Evolutionary conservation across 2,888 invertebrate species (phyloP).

Genomic region (Oligia latruncula): DNA sequence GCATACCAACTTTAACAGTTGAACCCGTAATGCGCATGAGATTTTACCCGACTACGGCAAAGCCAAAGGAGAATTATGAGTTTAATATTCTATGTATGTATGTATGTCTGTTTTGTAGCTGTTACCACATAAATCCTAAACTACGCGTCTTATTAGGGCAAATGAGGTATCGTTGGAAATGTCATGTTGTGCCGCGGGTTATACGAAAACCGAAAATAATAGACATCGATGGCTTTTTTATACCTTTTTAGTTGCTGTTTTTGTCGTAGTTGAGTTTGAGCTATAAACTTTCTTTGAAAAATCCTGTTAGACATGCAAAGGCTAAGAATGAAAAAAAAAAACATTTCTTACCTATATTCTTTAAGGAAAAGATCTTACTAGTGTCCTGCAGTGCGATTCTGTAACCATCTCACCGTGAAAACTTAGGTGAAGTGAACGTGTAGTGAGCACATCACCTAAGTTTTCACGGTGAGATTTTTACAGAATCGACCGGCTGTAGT

Average conservation of each 20-base stretch:
- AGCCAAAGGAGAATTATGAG: neutral
- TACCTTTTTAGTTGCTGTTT: neutral
- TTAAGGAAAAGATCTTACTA: neutral
- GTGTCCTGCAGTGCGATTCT: too few species aligned
- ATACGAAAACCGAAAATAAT: neutral
- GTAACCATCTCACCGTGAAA: too few species aligned
- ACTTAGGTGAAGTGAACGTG: too few species aligned
- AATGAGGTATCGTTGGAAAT: neutral
- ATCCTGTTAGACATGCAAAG: neutral
- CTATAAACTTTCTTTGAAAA: neutral
- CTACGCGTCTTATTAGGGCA: neutral
- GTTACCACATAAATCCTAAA: neutral
- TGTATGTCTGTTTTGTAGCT: neutral
- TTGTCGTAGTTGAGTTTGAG: neutral
- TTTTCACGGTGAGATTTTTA: too few species aligned
- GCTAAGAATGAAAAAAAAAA: neutral
- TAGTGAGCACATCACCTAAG: too few species aligned
- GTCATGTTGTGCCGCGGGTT: too few species aligned
- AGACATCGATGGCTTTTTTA: neutral
- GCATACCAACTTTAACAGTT: neutral
- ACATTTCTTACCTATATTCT: neutral
- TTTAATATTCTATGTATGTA: neutral
- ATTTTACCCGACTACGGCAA: neutral
- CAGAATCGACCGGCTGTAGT: too few species aligned
- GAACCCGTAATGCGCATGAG: neutral